phyloP scores from a whole-genome alignment of 92 coral and sea anemone genomes.

The Plumapathes pennacea region DNA sequence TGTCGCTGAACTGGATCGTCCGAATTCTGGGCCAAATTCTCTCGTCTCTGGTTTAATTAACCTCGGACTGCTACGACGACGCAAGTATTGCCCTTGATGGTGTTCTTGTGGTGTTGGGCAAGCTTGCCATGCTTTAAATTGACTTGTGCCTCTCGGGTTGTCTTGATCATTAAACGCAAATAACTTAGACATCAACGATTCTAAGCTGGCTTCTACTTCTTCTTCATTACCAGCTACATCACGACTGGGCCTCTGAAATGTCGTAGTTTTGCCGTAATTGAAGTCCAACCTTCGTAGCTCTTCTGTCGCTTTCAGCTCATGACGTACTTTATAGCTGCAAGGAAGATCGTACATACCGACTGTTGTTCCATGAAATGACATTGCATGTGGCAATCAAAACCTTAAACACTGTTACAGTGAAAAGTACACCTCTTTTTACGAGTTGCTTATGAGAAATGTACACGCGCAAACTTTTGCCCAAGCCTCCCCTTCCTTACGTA shows the following conservation, averaged over 20 bases:
- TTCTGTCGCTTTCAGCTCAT: constrained; percentile 46
- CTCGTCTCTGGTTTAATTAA: no score
- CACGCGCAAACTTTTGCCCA: no score
- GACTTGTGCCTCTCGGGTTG: constrained; percentile 6
- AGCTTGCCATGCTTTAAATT: constrained; percentile 63
- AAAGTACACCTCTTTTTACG: no score
- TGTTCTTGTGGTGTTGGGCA: constrained; percentile 43
- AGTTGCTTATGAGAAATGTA: no score
- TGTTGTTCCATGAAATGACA: no score
- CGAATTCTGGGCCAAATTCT: no score
- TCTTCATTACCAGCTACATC: constrained; percentile 1
- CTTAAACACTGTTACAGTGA: no score
- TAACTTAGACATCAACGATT: constrained; percentile 26
- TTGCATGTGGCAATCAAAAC: no score
- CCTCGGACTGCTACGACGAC: constrained; percentile 2
- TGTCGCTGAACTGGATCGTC: constrained; percentile 1
- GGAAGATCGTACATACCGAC: constrained; percentile 32
- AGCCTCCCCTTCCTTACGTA: no score
- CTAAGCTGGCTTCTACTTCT: constrained; percentile 8
- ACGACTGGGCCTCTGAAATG: neutral
- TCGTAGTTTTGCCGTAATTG: neutral
- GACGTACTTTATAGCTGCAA: constrained; percentile 55
- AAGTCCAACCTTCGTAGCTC: constrained; percentile 19
- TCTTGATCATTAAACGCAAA: constrained; percentile 29
- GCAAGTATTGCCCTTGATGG: constrained; percentile 34